Base-by-base conservation (phyloP, 2,113 vertebrate genomes). In the Rhinichthys klamathensis region DNA sequence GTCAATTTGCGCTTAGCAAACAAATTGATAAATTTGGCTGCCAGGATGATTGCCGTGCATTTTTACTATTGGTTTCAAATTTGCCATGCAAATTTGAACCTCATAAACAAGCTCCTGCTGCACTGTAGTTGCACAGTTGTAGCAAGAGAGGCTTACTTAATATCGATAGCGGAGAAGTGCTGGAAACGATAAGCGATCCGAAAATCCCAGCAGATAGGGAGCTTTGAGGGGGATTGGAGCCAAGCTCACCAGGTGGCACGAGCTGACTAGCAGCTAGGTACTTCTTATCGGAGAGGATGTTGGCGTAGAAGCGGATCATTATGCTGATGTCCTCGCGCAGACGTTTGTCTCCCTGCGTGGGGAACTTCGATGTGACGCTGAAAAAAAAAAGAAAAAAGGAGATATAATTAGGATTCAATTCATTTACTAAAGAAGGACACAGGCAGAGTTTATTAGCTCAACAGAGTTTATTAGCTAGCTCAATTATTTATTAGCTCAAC, bases 281-380 rank as follows among this genome's bases (percentile, higher is more conserved):
- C 92, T 99, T 99, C 95, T 99, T 99, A 89, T 99, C 98, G 0
- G 98, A 99, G 87, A 99, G 96, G 97, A 99, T 98, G 6, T 94
- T 97, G 7, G 97, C 97, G 93, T 98, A 99, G 93, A 99, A 99
- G 87, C 97, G 98, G 90, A 97, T 97, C 90, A 97, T 94, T 88
- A 98, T 95, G 89, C 96, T 97, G 93, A 99, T 98, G 91, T 99
- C 98, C 90, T 99, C 98, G 2, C 98, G 96, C 10, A 99, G 95
- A 23, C 93, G 92, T 91, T 98, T 99, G 86, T 98, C 97, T 0
- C 94, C 95, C 91, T 99, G 98, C 2, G 97, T 99, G 74, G 97
- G 97, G 80, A 97, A 99, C 92, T 97, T 99, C 0, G 97, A 96
- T 23, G 97, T 90, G 49, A 92, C 95, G 5, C 97, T 99, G 77